Base-by-base conservation (phyloP, 2,888 invertebrate genomes). In the Lycocerus yunnanus region DNA sequence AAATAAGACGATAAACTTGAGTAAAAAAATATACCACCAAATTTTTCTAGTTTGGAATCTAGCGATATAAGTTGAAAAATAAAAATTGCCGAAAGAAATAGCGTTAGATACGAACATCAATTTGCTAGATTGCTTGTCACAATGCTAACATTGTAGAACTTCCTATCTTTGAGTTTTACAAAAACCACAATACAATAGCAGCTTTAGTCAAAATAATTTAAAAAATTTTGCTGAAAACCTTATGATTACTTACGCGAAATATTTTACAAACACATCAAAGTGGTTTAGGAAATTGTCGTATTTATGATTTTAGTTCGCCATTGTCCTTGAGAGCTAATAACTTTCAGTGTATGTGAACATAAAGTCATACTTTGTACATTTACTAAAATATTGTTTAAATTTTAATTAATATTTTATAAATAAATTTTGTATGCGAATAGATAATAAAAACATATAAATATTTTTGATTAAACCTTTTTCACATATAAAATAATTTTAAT, bases 61-160 rank as follows among this genome's bases (percentile, higher is more conserved):
- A 61, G 61, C 58, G 63, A 68, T 72, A 68, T 68, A 63, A 63
- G 68, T 68, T 63, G 43, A 63, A 68, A 72, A 71, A 72, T 72
- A 72, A 72, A 72, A 72, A 68, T 72, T 67, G 67, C 14, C 66
- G 21, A 63, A 60, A 27, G 68, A 72, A 68, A 67, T 58, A 68
- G 72, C 68, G 63, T 72, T 68, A 72, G 72, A 67, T 72, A 68
- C 72, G 72, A 68, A 68, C 72, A 72, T 72, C 72, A 68, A 72
- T 72, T 72, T 72, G 72, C 68, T 61, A 72, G 68, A 72, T 72
- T 72, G 72, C 67, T 72, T 72, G 72, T 68, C 68, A 24, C 43
- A 67, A 67, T 67, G 27, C 16, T 24, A 66, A 15, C 20, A 66
- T 66, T 66, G 66, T 71, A 66, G 15, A 15, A 71, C 71, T 66